Percentiles rank a stretch among this genome's conserved stretches.
Evolutionary conservation across 2,113 vertebrate species (phyloP).

Genomic region (Platycercus adscitus): DNA sequence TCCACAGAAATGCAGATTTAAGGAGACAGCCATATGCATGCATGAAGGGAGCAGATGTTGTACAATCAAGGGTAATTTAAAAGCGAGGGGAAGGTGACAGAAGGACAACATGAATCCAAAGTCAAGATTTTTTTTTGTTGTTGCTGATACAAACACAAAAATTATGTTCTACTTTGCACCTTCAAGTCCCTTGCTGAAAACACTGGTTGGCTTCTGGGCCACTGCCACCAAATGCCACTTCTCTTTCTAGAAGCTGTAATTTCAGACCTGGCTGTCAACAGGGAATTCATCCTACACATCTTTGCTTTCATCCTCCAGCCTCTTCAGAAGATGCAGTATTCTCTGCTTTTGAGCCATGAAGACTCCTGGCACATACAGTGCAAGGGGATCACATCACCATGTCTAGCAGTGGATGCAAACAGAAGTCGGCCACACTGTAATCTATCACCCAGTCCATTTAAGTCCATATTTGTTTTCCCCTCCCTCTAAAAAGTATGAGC

Average conservation of each 20-base stretch:
- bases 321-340: neutral
- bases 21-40: conserved; percentile 58
- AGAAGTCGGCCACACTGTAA: neutral
- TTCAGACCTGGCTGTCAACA: neutral
- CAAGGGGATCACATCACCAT: neutral
- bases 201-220: neutral
- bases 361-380: neutral
- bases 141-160: neutral
- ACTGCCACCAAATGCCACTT: conserved; percentile 8
- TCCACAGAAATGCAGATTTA: conserved; percentile 59
- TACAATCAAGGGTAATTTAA: conserved; percentile 65
- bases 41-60: conserved; percentile 69
- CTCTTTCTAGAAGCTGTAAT: neutral
- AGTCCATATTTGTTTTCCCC: neutral
- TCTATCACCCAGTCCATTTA: neutral
- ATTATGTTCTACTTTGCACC: conserved; percentile 24
- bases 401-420: fast-evolving
- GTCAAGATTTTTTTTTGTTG: neutral
- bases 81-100: conserved; percentile 61
- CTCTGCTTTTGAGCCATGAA: neutral
- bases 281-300: neutral
- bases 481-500: neutral
- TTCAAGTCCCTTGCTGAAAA: neutral
- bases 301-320: neutral
- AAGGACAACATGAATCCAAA: conserved; percentile 47